Percentiles rank a stretch among this genome's conserved stretches.
phyloP scores from a whole-genome alignment of 1,140 invertebrate genomes.

The Metopolophium dirhodum region DNA sequence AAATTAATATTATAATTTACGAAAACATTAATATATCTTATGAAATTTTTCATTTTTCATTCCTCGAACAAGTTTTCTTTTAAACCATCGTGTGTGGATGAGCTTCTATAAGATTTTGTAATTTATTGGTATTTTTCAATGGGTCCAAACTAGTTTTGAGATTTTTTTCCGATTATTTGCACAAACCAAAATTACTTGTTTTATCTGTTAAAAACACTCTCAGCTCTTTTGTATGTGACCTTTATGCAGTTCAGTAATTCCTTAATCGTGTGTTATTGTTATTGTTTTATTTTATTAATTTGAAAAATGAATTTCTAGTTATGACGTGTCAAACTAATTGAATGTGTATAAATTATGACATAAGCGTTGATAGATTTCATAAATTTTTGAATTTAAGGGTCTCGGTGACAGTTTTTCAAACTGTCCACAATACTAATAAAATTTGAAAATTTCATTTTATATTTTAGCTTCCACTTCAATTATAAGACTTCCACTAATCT shows the following conservation, averaged over 20 bases:
- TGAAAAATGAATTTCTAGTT: background rate
- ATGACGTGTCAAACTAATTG: background rate
- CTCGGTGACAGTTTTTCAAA: too few relatives aligned
- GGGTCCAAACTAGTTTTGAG: background rate
- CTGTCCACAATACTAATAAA: too few relatives aligned
- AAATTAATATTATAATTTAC: background rate
- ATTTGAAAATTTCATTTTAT: too few relatives aligned
- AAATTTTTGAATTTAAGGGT: background rate
- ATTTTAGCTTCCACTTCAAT: too few relatives aligned
- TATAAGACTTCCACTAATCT: too few relatives aligned
- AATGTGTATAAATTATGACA: background rate
- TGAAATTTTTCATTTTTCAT: background rate
- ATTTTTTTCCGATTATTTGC: background rate
- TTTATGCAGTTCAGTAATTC: background rate
- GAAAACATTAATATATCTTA: background rate
- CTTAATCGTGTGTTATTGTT: background rate
- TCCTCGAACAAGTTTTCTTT: background rate
- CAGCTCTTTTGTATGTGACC: background rate
- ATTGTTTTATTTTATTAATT: background rate
- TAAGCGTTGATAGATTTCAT: background rate
- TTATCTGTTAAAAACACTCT: background rate
- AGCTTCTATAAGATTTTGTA: background rate
- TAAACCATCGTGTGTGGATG: background rate
- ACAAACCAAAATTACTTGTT: background rate
- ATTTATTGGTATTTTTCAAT: background rate